These are phyloP conservation scores for Papio anubis DNA, from an alignment of 2,113 vertebrate species.

Conservation along the genomic window DNA sequence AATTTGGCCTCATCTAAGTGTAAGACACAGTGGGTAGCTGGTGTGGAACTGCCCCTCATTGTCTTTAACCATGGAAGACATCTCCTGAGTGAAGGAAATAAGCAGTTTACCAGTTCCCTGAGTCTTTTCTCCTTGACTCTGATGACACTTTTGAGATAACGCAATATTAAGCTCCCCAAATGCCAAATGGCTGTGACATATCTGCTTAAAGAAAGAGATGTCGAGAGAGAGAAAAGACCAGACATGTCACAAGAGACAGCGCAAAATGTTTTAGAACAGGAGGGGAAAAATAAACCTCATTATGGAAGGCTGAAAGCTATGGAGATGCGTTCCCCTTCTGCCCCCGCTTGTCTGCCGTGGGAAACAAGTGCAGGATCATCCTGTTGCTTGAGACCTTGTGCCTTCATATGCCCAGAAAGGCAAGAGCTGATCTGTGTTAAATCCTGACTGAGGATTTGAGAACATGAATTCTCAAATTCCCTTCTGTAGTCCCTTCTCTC, in stretches of 20 bases:
- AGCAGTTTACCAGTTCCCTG: not conserved
- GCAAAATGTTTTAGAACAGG: not conserved
- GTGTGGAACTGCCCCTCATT: not conserved
- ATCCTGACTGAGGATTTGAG: not conserved
- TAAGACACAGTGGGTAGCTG: not conserved
- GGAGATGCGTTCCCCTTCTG: not conserved
- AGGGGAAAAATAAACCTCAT: not conserved
- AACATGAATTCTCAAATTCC: not conserved
- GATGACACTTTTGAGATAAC: not conserved
- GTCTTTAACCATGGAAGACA: not conserved
- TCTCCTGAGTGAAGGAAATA: not conserved
- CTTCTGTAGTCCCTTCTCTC: not conserved
- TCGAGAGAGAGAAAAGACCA: not conserved
- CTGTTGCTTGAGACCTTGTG: not conserved
- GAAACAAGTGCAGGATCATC: fast-evolving
- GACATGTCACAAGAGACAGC: not conserved
- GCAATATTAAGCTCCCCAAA: not conserved
- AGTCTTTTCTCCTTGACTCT: not conserved
- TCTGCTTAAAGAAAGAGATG: not conserved
- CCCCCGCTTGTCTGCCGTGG: not conserved
- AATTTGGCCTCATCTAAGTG: not conserved
- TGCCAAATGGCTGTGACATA: not conserved
- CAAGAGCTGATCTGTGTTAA: not conserved
- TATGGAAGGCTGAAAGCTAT: not conserved
- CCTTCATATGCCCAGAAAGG: not conserved